Percentiles rank a stretch among this genome's conserved stretches.
phyloP scores from a whole-genome alignment of 2,888 invertebrate species.

The Megastigmus dorsalis region DNA sequence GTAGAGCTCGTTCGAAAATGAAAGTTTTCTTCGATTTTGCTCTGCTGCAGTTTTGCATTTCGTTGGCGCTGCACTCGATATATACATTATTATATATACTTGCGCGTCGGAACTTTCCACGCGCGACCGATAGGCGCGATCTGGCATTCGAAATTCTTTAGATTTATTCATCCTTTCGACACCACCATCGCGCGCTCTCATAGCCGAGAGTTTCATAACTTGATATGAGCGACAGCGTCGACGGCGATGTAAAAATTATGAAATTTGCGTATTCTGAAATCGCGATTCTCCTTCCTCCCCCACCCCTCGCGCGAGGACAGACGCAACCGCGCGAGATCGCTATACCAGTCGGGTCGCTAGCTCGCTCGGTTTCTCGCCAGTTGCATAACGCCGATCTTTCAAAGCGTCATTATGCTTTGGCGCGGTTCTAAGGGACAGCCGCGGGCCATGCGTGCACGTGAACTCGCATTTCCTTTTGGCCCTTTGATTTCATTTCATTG shows the following conservation, averaged over 20 bases:
- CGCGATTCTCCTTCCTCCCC: conserved; percentile 17
- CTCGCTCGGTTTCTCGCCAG: conserved; percentile 3
- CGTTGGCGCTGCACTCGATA: too few species aligned
- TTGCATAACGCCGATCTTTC: conserved; percentile 27
- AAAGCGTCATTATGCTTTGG: background rate
- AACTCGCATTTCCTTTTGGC: background rate
- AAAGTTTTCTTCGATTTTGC: too few species aligned
- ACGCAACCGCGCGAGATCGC: conserved; percentile 1
- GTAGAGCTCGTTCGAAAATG: too few species aligned
- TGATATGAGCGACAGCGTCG: background rate
- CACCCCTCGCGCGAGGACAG: background rate
- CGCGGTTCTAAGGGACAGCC: background rate
- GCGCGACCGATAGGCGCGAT: too few species aligned
- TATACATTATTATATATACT: too few species aligned
- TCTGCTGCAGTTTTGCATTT: too few species aligned
- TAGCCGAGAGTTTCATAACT: background rate
- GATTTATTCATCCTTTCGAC: too few species aligned
- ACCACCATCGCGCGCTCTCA: background rate
- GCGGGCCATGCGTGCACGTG: background rate
- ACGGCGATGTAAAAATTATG: conserved; percentile 12
- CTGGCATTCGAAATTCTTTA: too few species aligned
- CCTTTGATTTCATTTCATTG: background rate
- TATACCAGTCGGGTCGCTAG: background rate
- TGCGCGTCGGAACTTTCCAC: too few species aligned
- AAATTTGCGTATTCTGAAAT: conserved; percentile 45